Base-by-base conservation (phyloP, 2,797 vertebrate species). In the Aselliscus stoliczkanus region DNA sequence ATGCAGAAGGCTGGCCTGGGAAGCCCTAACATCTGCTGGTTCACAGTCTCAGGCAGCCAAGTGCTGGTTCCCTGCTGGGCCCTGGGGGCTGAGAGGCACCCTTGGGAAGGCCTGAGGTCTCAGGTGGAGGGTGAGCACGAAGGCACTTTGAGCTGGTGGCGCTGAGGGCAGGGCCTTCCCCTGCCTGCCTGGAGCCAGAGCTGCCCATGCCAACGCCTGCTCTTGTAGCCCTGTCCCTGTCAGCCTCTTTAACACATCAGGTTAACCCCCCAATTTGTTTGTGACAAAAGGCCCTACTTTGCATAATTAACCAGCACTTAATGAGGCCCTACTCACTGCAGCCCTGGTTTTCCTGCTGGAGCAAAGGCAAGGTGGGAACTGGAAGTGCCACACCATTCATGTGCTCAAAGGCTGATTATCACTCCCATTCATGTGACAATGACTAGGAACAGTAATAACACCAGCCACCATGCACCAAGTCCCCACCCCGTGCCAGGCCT, bases 301-400 rank as follows among this genome's bases (percentile, higher is more conserved):
- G 56, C 5, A 10, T 95, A 79, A 97, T 85, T 96, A 95, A 97
- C 47, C 31, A 70, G 79, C 14, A 42, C 86, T 86, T 95, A 92
- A 96, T 91, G 82, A 94, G 83, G 69, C 77, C 65, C 70, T 75
- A 58, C 54, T 90, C 29, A 13, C 34, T 31, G 44, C 31, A 69
- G 62, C 2, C 50, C 52, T 1, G 17, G 44, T 29, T 23, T 58
- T 62, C 75, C 44, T 6, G 39, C 7, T 12, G 58, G 70, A 76
- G 31, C 77, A 90, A 56, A 58, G 64, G 29, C 1, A 29, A 44
- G 81, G n/a, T 54, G 72, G 88, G 70, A 87, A 54, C 6, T 1
- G 62, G 52, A 69, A 67, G 14, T 1, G 20, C 23, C 10, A 4
- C 23, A 31, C 75, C 44, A 27, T 47, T 92, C 72, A 42, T 70